Conservation (phyloP, 2,797 vertebrate genomes). For the Coluber constrictor region DNA sequence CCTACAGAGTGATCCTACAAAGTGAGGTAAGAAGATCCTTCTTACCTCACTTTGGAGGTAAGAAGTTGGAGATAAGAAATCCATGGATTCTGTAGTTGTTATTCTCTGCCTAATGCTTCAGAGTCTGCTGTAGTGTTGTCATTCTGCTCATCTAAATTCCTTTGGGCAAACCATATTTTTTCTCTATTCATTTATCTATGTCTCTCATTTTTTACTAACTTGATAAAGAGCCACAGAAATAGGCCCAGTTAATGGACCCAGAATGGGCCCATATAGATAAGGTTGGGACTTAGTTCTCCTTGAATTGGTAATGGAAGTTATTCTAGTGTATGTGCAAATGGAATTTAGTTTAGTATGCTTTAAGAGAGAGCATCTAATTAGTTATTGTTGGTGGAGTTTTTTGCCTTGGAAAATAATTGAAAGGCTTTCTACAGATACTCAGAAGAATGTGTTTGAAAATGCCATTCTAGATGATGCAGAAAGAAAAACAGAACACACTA, state of each 20-base stretch:
- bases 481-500: conserved; percentile 39
- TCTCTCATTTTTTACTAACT: not conserved
- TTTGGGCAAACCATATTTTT: not conserved
- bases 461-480: conserved; percentile 15
- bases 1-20: not conserved
- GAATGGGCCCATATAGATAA: conserved; percentile 43
- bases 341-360: conserved; percentile 21
- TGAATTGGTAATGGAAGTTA: conserved; percentile 33
- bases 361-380: conserved; percentile 41
- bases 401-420: conserved; percentile 23
- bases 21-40: too few species aligned
- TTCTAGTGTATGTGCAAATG: conserved; percentile 20
- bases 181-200: conserved; percentile 39
- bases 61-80: not conserved
- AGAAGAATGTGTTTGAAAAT: conserved; percentile 22
- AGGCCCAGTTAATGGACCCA: conserved; percentile 43
- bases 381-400: conserved; percentile 21
- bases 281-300: conserved; percentile 28
- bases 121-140: conserved; percentile 2
- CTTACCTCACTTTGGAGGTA: not conserved
- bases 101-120: conserved; percentile 13
- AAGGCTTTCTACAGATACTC: not conserved
- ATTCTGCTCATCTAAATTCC: conserved; percentile 39
- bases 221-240: conserved; percentile 44
- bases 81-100: not conserved